These are phyloP conservation scores for Catocala nupta DNA, from an alignment of 2,888 invertebrate species.

Conservation along the genomic window DNA sequence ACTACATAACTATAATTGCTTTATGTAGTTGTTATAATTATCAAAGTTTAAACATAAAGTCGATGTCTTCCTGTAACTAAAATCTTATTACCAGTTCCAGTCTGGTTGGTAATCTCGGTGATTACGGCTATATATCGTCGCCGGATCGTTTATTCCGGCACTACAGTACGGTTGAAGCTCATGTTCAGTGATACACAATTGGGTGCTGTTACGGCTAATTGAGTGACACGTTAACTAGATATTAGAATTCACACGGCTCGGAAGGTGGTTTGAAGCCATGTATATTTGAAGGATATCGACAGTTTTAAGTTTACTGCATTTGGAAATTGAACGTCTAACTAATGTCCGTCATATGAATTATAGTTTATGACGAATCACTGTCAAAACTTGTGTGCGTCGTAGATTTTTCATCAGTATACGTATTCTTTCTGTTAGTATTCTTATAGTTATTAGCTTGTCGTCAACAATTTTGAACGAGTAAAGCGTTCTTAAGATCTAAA, in stretches of 20 bases:
- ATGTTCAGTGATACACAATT: conserved; percentile 17
- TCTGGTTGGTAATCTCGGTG: conserved; percentile 10
- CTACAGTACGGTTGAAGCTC: neutral
- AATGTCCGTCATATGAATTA: too few species aligned
- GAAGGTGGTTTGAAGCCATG: neutral
- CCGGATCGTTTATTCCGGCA: conserved; percentile 13
- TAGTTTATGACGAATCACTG: too few species aligned
- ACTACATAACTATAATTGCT: neutral
- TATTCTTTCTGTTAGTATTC: too few species aligned
- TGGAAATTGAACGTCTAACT: too few species aligned
- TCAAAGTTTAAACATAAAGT: conserved; percentile 7
- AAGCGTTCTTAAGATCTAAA: too few species aligned
- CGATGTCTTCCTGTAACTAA: conserved; percentile 6
- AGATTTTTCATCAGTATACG: too few species aligned
- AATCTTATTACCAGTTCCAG: conserved; percentile 6
- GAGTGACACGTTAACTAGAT: conserved; percentile 14
- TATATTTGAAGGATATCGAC: too few species aligned
- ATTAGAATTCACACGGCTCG: conserved; percentile 14
- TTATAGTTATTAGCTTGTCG: too few species aligned
- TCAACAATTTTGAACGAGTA: too few species aligned
- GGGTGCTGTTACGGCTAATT: conserved; percentile 9
- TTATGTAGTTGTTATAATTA: neutral
- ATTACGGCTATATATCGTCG: conserved; percentile 18
- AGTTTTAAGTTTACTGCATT: too few species aligned
- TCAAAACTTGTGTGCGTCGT: too few species aligned